These are phyloP conservation scores for Laupala kohalensis DNA, from an alignment of 1,140 invertebrate species.

Conservation along the genomic window DNA sequence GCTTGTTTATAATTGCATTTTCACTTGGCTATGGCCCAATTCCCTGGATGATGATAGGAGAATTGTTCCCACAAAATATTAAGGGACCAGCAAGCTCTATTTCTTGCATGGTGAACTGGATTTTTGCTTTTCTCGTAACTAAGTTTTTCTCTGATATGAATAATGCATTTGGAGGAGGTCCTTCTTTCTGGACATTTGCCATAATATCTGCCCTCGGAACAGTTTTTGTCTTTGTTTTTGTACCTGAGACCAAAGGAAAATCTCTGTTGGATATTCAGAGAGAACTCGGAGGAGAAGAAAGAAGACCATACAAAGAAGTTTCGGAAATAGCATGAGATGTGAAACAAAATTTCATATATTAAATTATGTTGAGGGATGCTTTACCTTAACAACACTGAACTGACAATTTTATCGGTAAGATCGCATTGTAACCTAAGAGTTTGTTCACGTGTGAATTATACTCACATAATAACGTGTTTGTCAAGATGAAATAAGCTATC, in stretches of 20 bases:
- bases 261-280: slow-evolving; percentile 57
- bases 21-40: slow-evolving; percentile 55
- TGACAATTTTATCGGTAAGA: too few species aligned
- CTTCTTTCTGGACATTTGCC: slow-evolving; percentile 43
- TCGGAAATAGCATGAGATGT: too few species aligned
- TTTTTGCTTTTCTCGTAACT: slow-evolving; percentile 33
- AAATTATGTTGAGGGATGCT: too few species aligned
- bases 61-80: slow-evolving; percentile 60
- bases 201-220: slow-evolving; percentile 33
- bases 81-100: slow-evolving; percentile 32
- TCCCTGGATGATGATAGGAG: slow-evolving; percentile 71
- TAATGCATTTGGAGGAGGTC: slow-evolving; percentile 32
- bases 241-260: slow-evolving; percentile 68
- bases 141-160: slow-evolving; percentile 36
- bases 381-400: too few species aligned
- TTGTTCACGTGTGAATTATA: too few species aligned
- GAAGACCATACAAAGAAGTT: too few species aligned
- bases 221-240: slow-evolving; percentile 41
- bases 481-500: too few species aligned
- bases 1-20: slow-evolving; percentile 37
- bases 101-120: slow-evolving; percentile 32
- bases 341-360: too few species aligned
- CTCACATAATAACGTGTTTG: too few species aligned
- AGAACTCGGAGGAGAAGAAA: slow-evolving; percentile 32
- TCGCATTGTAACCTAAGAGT: too few species aligned